Base-by-base conservation (phyloP, 2,113 vertebrate genomes). In the Hiodon alosoides region DNA sequence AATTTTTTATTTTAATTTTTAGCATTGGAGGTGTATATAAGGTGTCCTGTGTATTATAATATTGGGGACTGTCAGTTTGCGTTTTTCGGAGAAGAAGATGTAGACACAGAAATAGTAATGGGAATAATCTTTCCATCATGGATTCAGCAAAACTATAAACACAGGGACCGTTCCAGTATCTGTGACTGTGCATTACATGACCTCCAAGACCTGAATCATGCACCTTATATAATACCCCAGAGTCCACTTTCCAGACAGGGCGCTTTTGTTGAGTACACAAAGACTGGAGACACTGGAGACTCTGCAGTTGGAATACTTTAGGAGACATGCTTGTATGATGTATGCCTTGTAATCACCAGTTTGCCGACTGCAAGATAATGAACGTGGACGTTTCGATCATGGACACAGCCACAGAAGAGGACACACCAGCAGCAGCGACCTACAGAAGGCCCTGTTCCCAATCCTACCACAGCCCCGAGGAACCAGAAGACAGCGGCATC, bases 301-400 rank as follows among this genome's bases (percentile, higher is more conserved):
- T 31, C 31, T 31, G 31, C 31, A 31, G 31, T 31, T 31, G 70
- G 59, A 72, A 76, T 0, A 62, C 46, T 3, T 14, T 64, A 31
- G 50, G 31, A 77, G 76, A 79, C 46, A 89, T 90, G 88, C 83
- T 88, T 55, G n/a, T n/a, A n/a, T n/a, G n/a, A n/a, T 53, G 82
- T 9, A 60, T 89, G 74, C 74, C 84, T 61, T 80, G 81, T 74
- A 77, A 72, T 1, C 78, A 71, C 0, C 81, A 83, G 47, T 86
- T 88, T 58, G 81, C 79, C 74, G 79, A 74, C n/a, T 85, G 83
- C 77, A 81, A 80, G 67, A 81, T 75, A 4, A 75, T 81, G 67
- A 80, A 79, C 76, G 74, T 80, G 16, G 5, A 82, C 8, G 58
- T 78, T 13, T 69, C 75, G 5, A 3, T 47, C 50, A 66, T 82